phyloP scores from a whole-genome alignment of 1,140 invertebrate species.

The Meloidogyne exigua region DNA sequence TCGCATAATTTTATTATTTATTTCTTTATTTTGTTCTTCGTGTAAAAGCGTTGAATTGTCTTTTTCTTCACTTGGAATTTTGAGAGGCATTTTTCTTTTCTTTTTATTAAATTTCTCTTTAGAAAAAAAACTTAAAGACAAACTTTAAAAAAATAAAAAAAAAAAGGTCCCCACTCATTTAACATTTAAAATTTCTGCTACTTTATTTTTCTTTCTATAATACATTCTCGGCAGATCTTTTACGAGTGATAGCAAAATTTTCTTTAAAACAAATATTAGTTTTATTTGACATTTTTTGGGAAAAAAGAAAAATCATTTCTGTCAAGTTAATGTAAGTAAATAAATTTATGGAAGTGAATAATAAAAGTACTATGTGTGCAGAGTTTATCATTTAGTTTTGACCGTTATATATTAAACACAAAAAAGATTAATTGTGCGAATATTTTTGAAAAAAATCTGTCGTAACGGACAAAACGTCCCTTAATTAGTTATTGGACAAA shows the following conservation, averaged over 20 bases:
- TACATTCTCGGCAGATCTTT: not conserved
- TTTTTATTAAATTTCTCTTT: not conserved
- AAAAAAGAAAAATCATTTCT: not conserved
- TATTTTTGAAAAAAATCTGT: too few species aligned
- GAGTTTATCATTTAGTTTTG: too few species aligned
- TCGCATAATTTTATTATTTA: slow-evolving; percentile 6
- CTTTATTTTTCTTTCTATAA: not conserved
- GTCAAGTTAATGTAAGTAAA: not conserved
- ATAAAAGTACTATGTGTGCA: too few species aligned
- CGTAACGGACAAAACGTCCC: too few species aligned
- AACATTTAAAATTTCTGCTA: not conserved
- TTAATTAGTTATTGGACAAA: too few species aligned
- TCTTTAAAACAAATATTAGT: not conserved
- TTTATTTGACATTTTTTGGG: not conserved
- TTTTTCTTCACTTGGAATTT: slow-evolving; percentile 11
- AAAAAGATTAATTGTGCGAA: too few species aligned
- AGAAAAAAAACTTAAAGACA: not conserved
- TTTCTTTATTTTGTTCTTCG: not conserved
- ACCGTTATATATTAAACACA: too few species aligned
- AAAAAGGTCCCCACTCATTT: not conserved
- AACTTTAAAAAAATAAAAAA: not conserved
- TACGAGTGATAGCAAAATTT: not conserved
- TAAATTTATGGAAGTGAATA: not conserved
- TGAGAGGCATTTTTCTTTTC: not conserved
- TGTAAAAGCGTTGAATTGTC: slow-evolving; percentile 12